A percentile compares a stretch with the other conserved stretches of the same genome.
phyloP scores from a whole-genome alignment of 2,888 invertebrate genomes.

The Epicampocera succincta region DNA sequence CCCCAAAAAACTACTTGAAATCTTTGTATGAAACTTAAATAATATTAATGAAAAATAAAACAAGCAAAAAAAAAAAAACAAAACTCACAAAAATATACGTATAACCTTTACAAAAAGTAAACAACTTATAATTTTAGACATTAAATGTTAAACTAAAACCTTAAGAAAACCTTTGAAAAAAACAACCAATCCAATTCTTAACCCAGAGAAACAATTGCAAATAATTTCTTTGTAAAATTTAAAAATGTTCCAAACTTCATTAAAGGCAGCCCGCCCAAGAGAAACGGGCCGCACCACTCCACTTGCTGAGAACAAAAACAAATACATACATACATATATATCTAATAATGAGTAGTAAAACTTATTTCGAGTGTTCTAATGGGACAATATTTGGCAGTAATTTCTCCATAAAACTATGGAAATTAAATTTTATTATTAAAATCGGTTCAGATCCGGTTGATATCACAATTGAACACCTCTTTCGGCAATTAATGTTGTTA shows the following conservation, averaged over 20 bases:
- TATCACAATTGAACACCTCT: too few relatives aligned
- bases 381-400: too few relatives aligned
- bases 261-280: background rate
- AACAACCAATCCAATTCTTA: conserved; percentile 25
- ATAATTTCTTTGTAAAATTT: conserved; percentile 81
- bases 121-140: conserved; percentile 70
- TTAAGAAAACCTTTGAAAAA: conserved; percentile 47
- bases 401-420: too few relatives aligned
- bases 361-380: too few relatives aligned
- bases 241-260: conserved; percentile 49
- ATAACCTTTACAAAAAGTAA: conserved; percentile 57
- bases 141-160: conserved; percentile 70
- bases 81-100: conserved; percentile 61
- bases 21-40: conserved; percentile 41
- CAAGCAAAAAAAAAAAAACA: conserved; percentile 41
- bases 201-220: conserved; percentile 70
- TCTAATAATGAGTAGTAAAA: too few relatives aligned
- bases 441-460: too few relatives aligned
- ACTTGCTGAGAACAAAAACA: background rate
- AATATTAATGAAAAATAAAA: conserved; percentile 45
- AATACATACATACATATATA: too few relatives aligned
- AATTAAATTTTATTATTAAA: too few relatives aligned
- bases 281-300: background rate
- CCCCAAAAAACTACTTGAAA: conserved; percentile 51
- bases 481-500: too few relatives aligned